Conservation (phyloP, 1,140 invertebrate genomes). For the Hycleus phaleratus region DNA sequence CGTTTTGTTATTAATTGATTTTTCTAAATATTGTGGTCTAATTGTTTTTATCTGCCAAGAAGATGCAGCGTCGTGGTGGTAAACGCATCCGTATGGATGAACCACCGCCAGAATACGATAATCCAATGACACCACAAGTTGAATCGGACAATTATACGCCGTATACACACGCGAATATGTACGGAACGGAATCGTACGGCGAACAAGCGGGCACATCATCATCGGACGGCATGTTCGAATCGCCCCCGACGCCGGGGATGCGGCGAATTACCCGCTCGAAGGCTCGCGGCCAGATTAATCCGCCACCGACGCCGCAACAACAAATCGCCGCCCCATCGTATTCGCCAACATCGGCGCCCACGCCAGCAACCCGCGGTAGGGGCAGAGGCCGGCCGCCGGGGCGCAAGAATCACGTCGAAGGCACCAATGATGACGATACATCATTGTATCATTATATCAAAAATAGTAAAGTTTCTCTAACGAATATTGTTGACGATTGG, state of each 20-base stretch:
- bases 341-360: conserved; percentile 19
- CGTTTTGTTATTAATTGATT: conserved; percentile 1
- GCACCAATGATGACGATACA: conserved; percentile 57
- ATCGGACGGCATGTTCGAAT: conserved; percentile 39
- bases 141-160: conserved; percentile 46
- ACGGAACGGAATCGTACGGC: conserved; percentile 29
- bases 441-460: conserved; percentile 75
- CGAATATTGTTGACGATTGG: conserved; percentile 96
- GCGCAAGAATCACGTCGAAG: conserved; percentile 37
- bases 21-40: not conserved
- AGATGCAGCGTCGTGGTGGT: conserved; percentile 73
- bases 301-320: conserved; percentile 15
- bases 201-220: conserved; percentile 36
- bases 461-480: conserved; percentile 69
- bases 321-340: conserved; percentile 18
- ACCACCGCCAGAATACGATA: conserved; percentile 77
- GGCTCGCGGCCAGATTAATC: conserved; percentile 40
- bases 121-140: conserved; percentile 66
- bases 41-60: conserved; percentile 9
- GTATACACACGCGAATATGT: conserved; percentile 26
- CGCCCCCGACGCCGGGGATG: conserved; percentile 39
- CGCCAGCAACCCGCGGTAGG: conserved; percentile 25
- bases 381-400: conserved; percentile 42
- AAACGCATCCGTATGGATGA: conserved; percentile 88
- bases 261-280: conserved; percentile 44